phyloP scores from a whole-genome alignment of 2,888 invertebrate genomes.

The Sipha maydis region DNA sequence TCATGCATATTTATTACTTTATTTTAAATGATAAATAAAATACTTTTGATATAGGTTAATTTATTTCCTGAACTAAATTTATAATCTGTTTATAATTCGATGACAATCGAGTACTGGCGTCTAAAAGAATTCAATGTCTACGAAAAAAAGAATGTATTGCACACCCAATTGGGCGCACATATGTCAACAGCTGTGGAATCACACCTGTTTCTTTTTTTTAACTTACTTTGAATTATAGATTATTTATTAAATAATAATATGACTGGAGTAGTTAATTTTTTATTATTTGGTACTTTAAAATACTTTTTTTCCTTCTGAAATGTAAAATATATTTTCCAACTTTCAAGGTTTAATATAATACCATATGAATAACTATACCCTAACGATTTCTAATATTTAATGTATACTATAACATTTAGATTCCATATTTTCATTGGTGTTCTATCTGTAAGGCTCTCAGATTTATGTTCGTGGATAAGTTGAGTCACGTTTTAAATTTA shows the following conservation, averaged over 20 bases:
- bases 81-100: constrained; percentile 30
- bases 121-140: constrained; percentile 49
- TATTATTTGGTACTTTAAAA: constrained; percentile 6
- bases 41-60: background rate
- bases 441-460: background rate
- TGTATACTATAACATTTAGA: background rate
- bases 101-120: constrained; percentile 14
- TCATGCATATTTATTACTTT: background rate
- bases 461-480: background rate
- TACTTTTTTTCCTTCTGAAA: background rate
- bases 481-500: constrained; percentile 58
- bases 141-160: constrained; percentile 32
- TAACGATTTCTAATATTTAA: background rate
- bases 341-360: background rate
- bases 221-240: constrained; percentile 50
- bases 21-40: background rate
- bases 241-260: constrained; percentile 30
- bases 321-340: background rate
- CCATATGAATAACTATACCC: background rate
- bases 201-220: constrained; percentile 48
- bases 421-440: background rate
- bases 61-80: background rate
- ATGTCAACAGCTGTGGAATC: constrained; percentile 52
- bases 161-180: constrained; percentile 42
- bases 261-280: background rate